These are phyloP conservation scores for Catharus bicknelli DNA, from an alignment of 2,113 vertebrate species.

Conservation along the genomic window DNA sequence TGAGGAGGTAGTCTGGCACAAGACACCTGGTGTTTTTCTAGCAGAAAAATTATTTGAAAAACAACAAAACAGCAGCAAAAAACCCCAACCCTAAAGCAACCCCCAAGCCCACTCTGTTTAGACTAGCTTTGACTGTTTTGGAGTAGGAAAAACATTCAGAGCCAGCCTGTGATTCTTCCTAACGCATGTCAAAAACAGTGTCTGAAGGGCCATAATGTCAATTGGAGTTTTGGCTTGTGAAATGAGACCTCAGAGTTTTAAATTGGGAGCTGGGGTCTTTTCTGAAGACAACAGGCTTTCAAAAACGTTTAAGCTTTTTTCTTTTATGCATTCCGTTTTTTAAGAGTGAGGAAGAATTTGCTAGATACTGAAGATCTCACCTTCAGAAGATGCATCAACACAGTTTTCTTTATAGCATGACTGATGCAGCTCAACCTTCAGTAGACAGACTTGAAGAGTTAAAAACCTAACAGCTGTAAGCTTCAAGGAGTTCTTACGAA, in stretches of 20 bases:
- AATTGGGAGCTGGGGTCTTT: background rate
- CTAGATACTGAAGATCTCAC: background rate
- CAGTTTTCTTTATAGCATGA: background rate
- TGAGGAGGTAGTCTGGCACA: background rate
- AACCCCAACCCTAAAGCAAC: background rate
- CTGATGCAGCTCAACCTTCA: background rate
- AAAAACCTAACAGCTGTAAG: background rate
- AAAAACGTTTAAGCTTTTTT: background rate
- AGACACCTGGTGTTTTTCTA: slow-evolving; percentile 40
- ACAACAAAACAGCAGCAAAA: background rate
- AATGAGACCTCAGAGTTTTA: background rate
- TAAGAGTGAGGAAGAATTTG: background rate
- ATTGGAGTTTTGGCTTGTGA: background rate
- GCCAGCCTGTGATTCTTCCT: background rate
- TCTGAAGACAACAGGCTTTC: background rate
- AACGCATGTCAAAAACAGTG: background rate
- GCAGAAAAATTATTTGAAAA: background rate
- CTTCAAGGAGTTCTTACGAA: background rate
- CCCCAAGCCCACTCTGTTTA: background rate
- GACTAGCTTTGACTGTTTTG: background rate
- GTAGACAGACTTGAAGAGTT: background rate
- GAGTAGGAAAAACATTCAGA: background rate
- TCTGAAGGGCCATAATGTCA: background rate
- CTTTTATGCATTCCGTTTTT: background rate
- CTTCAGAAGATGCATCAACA: background rate